Evolutionary conservation across 2,113 vertebrate species (phyloP).

Genomic region (Phyllostomus discolor): DNA sequence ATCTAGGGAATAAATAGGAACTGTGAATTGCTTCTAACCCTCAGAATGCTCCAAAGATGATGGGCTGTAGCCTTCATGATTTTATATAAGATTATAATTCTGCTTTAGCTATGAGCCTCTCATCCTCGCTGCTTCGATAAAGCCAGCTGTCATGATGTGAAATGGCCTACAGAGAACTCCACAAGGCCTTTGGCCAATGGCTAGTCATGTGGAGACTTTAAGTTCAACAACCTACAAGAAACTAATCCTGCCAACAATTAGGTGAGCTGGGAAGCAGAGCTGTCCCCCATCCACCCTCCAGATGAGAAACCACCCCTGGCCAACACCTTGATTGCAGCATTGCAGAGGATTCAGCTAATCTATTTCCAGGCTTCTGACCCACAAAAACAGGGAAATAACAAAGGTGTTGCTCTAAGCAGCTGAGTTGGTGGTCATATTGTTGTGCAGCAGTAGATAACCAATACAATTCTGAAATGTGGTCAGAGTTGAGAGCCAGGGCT

Average conservation of each 20-base stretch:
- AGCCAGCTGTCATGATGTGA: background rate
- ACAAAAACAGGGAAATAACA: conserved; percentile 17
- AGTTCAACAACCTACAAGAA: background rate
- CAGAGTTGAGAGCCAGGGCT: background rate
- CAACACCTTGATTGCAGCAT: background rate
- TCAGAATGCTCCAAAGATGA: background rate
- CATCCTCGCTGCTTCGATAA: background rate
- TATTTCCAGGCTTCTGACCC: background rate
- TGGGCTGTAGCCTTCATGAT: background rate
- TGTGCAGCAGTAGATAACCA: background rate
- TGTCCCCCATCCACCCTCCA: background rate
- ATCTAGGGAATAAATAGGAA: background rate
- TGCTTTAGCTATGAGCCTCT: background rate
- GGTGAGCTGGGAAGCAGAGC: background rate
- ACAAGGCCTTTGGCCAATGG: background rate
- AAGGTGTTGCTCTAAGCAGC: background rate
- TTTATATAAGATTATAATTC: background rate
- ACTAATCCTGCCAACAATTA: background rate
- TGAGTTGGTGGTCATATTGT: background rate
- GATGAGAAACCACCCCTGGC: background rate
- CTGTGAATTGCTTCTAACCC: background rate
- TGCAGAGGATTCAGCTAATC: background rate
- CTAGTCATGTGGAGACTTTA: background rate
- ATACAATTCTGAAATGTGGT: background rate
- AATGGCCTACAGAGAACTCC: background rate